Evolutionary conservation across 53 echinoderm and acorn worm genomes (phyloP).

Genomic region (Echinometra lucunter): DNA sequence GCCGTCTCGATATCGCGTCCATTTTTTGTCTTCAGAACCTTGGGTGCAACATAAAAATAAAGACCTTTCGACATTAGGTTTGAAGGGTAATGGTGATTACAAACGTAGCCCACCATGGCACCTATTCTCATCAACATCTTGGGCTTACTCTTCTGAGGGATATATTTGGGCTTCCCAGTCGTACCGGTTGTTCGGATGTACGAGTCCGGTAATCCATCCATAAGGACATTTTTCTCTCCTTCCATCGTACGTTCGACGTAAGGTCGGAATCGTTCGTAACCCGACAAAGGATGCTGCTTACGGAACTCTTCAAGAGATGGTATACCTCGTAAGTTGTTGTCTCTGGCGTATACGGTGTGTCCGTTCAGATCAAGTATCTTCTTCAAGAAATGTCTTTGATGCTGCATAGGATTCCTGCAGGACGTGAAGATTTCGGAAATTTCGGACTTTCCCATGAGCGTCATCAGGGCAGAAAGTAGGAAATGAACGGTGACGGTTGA

Average conservation of each 20-base stretch:
- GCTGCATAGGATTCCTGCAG: conserved; percentile 62
- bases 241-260: conserved; percentile 78
- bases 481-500: not conserved
- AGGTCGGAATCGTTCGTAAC: conserved; percentile 73
- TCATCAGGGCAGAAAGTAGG: not conserved
- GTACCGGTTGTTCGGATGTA: conserved; percentile 80
- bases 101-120: not conserved
- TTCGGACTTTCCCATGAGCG: not conserved
- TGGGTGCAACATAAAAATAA: conserved; percentile 58
- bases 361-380: conserved; percentile 68
- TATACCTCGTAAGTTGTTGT: conserved; percentile 71
- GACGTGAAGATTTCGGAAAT: not conserved
- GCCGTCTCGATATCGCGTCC: conserved; percentile 35
- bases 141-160: conserved; percentile 59
- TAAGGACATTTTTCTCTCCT: conserved; percentile 78
- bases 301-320: conserved; percentile 70
- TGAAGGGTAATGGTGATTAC: not conserved
- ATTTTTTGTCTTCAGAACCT: conserved; percentile 9
- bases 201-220: conserved; percentile 64
- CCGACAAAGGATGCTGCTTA: conserved; percentile 75
- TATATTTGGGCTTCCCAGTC: conserved; percentile 76
- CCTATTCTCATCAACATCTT: not conserved
- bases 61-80: conserved; percentile 59
- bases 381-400: conserved; percentile 70
- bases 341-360: conserved; percentile 76